phyloP scores from a whole-genome alignment of 1,140 invertebrate species.

The Drosophila nigrodunni region DNA sequence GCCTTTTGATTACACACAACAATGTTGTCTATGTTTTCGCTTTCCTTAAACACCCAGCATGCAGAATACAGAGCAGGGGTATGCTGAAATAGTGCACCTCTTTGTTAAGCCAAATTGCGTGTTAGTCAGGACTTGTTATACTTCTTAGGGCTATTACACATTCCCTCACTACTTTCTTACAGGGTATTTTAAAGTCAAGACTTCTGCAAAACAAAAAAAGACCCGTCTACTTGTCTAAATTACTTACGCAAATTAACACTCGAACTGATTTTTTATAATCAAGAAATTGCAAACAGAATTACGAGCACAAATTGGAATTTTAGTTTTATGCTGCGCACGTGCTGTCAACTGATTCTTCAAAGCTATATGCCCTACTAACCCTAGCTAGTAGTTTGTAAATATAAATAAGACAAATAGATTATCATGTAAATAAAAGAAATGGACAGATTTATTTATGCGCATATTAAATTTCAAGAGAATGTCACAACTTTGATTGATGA shows the following conservation, averaged over 20 bases:
- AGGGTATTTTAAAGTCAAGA: neutral
- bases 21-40: constrained; percentile 1
- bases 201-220: neutral
- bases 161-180: too few species aligned
- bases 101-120: too few species aligned
- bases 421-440: constrained; percentile 3
- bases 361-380: neutral
- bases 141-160: too few species aligned
- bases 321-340: constrained; percentile 12
- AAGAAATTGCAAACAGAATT: constrained; percentile 8
- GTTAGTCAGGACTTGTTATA: too few species aligned
- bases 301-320: constrained; percentile 8
- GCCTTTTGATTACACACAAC: constrained; percentile 19
- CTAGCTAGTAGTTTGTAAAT: too few species aligned
- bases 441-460: constrained; percentile 3
- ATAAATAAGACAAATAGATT: neutral
- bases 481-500: constrained; percentile 4
- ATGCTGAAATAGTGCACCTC: too few species aligned
- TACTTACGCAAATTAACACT: constrained; percentile 21
- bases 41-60: constrained; percentile 4
- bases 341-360: neutral
- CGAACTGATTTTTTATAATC: constrained; percentile 13
- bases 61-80: too few species aligned
- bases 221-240: neutral
- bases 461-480: constrained; percentile 9